A percentile compares a stretch with the other conserved stretches of the same genome.
These are phyloP conservation scores for Microplitis mediator DNA, from an alignment of 1,140 invertebrate genomes.

Conservation along the genomic window DNA sequence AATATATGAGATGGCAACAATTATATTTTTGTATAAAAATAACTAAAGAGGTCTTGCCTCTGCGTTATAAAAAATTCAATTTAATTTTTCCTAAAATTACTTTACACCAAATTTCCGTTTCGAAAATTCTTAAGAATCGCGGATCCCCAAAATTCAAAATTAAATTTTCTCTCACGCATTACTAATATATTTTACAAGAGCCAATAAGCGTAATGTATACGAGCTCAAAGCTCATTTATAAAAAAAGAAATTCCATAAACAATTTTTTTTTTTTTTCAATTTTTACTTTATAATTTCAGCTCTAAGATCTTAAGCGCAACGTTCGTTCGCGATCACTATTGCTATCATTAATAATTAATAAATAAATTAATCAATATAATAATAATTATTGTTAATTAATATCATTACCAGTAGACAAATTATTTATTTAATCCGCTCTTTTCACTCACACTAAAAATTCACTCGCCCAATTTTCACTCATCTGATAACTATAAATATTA, in stretches of 20 bases:
- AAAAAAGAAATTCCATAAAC: neutral
- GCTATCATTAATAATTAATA: too few species aligned
- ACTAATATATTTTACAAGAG: constrained; percentile 15
- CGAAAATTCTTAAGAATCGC: constrained; percentile 3
- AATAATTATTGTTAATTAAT: constrained; percentile 19
- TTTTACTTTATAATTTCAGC: neutral
- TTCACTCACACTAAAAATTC: neutral
- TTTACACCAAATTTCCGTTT: constrained; percentile 13
- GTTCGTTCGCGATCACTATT: constrained; percentile 6
- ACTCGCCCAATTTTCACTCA: neutral
- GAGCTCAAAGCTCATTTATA: constrained; percentile 4
- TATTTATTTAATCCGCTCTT: constrained; percentile 29
- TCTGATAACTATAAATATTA: constrained; percentile 26
- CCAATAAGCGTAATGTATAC: constrained; percentile 20
- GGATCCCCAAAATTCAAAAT: neutral
- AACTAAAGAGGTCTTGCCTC: too few species aligned
- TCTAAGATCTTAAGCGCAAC: neutral
- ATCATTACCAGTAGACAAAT: constrained; percentile 24
- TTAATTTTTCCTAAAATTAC: too few species aligned
- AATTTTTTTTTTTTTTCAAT: neutral
- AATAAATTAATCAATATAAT: neutral
- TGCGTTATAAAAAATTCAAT: too few species aligned
- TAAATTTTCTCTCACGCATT: neutral
- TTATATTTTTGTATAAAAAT: too few species aligned
- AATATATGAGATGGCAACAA: too few species aligned